Evolutionary conservation across 2,113 vertebrate genomes (phyloP).

Genomic region (Cygnus buccinator): DNA sequence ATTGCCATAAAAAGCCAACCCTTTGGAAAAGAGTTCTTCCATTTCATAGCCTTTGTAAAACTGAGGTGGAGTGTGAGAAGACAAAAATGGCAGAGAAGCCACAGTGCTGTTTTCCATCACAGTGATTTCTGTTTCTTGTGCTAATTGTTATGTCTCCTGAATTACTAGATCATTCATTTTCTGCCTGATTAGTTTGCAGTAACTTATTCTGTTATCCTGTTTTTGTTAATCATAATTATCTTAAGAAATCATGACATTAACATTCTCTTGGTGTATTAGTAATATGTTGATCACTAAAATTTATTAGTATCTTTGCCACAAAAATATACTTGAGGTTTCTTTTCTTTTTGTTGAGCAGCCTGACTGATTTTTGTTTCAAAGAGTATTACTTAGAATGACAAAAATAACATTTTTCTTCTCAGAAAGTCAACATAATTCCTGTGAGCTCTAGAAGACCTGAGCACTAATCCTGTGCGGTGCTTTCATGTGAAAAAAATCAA

Average conservation of each 20-base stretch:
- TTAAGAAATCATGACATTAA: slow-evolving; percentile 4
- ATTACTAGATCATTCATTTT: background rate
- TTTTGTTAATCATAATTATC: background rate
- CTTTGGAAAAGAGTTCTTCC: background rate
- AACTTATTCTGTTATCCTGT: background rate
- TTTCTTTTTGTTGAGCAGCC: background rate
- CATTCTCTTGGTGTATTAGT: background rate
- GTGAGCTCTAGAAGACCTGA: background rate
- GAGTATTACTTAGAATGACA: background rate
- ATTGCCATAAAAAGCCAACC: background rate
- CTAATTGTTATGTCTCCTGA: background rate
- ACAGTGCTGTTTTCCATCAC: background rate
- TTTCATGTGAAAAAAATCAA: background rate
- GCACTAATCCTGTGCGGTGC: background rate
- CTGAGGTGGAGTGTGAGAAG: background rate
- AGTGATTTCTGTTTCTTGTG: background rate
- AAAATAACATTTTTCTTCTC: background rate
- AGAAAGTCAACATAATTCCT: background rate
- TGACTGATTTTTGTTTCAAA: background rate
- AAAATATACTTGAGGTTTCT: background rate
- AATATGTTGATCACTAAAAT: background rate
- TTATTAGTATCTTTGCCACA: background rate
- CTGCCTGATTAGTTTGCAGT: background rate
- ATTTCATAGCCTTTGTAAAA: background rate
- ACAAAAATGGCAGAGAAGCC: background rate